phyloP scores from a whole-genome alignment of 1,140 invertebrate species.

The Pentalonia nigronervosa region DNA sequence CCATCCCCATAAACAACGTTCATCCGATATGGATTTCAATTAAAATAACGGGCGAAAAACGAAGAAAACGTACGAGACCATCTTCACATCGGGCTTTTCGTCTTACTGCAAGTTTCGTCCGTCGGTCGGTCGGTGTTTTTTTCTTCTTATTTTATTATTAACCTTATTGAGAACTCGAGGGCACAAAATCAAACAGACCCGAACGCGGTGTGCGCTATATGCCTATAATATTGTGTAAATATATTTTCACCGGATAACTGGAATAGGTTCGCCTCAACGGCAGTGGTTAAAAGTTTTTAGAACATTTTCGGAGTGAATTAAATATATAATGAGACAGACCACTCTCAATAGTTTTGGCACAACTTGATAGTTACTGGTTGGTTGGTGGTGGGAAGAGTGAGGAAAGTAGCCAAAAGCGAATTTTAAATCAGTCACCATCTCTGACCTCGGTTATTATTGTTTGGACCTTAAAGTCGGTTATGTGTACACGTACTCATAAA shows the following conservation, averaged over 20 bases:
- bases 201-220: neutral
- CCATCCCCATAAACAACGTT: neutral
- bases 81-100: neutral
- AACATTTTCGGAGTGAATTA: neutral
- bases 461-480: neutral
- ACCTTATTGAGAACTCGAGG: neutral
- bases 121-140: neutral
- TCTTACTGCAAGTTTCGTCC: neutral
- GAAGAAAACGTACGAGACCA: neutral
- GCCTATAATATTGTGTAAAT: neutral
- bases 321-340: neutral
- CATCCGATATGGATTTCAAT: conserved; percentile 38
- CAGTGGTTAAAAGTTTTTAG: neutral
- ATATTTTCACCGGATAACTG: neutral
- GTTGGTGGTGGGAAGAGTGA: too few relatives aligned
- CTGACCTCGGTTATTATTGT: neutral
- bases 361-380: neutral
- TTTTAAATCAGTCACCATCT: neutral
- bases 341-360: neutral
- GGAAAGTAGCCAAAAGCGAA: neutral
- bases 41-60: neutral
- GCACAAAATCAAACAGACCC: neutral
- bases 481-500: neutral
- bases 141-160: neutral
- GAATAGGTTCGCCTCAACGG: neutral